phyloP scores from a whole-genome alignment of 2,888 invertebrate genomes.

The Rhingia campestris region DNA sequence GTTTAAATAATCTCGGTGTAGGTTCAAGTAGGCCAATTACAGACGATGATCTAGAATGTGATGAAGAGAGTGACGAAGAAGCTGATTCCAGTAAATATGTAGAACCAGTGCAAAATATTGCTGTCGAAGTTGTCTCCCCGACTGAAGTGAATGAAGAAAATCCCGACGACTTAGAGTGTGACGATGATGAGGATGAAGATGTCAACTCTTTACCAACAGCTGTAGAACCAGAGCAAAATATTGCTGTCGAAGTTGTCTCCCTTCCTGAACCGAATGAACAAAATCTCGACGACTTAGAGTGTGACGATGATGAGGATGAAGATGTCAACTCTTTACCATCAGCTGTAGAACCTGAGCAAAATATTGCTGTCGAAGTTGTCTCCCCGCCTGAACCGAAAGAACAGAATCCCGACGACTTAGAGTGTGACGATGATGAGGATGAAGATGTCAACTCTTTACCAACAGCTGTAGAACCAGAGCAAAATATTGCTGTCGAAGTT shows the following conservation, averaged over 20 bases:
- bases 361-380: neutral
- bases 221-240: neutral
- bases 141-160: neutral
- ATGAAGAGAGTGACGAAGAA: constrained; percentile 10
- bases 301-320: constrained; percentile 12
- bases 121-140: neutral
- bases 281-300: constrained; percentile 1
- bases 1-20: neutral
- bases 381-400: neutral
- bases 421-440: constrained; percentile 24
- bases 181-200: constrained; percentile 1
- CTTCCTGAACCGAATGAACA: neutral
- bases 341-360: neutral
- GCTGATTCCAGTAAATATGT: no score
- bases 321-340: neutral
- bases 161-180: constrained; percentile 17
- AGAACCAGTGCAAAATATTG: neutral
- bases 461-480: neutral
- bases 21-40: neutral
- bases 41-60: constrained; percentile 18
- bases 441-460: neutral
- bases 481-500: neutral
- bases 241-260: neutral
- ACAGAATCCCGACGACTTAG: neutral
- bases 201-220: neutral